phyloP scores from a whole-genome alignment of 2,797 vertebrate genomes.

The Hyperoplus immaculatus region DNA sequence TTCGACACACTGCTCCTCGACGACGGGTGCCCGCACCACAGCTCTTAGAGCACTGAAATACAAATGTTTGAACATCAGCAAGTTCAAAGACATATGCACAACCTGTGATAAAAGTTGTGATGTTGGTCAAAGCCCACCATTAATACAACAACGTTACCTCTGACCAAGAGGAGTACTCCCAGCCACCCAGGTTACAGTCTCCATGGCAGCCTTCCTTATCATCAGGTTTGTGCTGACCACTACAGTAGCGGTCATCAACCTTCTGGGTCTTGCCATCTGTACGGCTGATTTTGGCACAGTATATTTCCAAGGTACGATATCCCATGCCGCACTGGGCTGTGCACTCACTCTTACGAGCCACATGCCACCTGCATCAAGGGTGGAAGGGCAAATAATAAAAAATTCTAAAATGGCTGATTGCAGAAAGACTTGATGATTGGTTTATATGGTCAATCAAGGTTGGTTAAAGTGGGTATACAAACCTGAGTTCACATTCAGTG shows the following conservation, averaged over 20 bases:
- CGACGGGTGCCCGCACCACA: conserved; percentile 92
- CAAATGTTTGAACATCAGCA: conserved; percentile 42
- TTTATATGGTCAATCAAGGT: background rate
- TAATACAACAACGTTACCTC: conserved; percentile 85
- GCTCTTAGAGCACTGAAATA: conserved; percentile 93
- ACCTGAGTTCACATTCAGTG: conserved; percentile 97
- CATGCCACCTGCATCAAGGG: conserved; percentile 89
- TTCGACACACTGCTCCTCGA: conserved; percentile 92
- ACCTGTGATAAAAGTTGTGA: conserved; percentile 4
- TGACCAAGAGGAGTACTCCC: conserved; percentile 96
- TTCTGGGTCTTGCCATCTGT: conserved; percentile 91
- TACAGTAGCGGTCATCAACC: conserved; percentile 93
- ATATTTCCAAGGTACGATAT: conserved; percentile 92
- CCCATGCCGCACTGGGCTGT: conserved; percentile 93
- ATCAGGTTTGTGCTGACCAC: conserved; percentile 89
- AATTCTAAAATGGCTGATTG: background rate
- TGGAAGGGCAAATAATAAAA: background rate
- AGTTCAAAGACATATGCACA: conserved; percentile 33
- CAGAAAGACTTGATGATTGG: background rate
- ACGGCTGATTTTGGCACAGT: conserved; percentile 92
- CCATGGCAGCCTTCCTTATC: conserved; percentile 93
- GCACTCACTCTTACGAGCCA: conserved; percentile 93
- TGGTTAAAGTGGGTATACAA: conserved; percentile 26
- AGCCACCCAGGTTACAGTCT: conserved; percentile 94
- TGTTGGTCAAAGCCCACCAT: conserved; percentile 3